Evolutionary conservation across 1,140 invertebrate genomes (phyloP).

Genomic region (Pristionchus pacificus): DNA sequence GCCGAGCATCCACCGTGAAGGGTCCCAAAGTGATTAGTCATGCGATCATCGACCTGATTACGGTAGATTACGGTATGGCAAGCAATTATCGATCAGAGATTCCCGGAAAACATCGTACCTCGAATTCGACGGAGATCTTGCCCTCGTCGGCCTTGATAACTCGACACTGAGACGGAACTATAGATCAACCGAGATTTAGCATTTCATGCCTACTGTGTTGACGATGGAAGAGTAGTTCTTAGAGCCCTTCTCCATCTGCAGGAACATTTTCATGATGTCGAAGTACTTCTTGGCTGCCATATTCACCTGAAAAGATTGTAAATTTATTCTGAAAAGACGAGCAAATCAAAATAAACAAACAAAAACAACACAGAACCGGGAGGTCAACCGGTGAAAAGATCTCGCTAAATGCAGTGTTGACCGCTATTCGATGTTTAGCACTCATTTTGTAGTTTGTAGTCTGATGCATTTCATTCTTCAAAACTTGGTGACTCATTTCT

Average conservation of each 20-base stretch:
- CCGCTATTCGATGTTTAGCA: neutral
- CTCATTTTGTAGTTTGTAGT: constrained; percentile 1
- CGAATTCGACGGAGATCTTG: constrained; percentile 24
- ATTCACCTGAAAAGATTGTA: neutral
- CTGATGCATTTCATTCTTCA: neutral
- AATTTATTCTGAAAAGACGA: neutral
- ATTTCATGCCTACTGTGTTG: neutral
- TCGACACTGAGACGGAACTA: constrained; percentile 5
- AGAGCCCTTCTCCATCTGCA: neutral
- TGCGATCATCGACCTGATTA: constrained; percentile 19
- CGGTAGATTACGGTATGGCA: too few relatives aligned
- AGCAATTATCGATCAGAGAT: too few relatives aligned
- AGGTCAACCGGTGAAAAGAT: neutral
- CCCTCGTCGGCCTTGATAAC: constrained; percentile 21
- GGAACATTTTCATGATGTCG: neutral
- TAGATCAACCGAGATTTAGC: neutral
- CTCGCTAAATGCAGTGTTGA: neutral
- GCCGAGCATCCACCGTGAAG: constrained; percentile 79
- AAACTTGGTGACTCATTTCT: neutral
- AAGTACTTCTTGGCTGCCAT: neutral
- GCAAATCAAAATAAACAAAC: neutral
- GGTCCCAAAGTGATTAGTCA: constrained; percentile 61
- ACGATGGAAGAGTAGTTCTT: neutral
- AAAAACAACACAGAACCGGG: neutral
- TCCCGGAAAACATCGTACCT: too few relatives aligned